phyloP scores from a whole-genome alignment of 2,797 vertebrate species.

The Halcyon badia region DNA sequence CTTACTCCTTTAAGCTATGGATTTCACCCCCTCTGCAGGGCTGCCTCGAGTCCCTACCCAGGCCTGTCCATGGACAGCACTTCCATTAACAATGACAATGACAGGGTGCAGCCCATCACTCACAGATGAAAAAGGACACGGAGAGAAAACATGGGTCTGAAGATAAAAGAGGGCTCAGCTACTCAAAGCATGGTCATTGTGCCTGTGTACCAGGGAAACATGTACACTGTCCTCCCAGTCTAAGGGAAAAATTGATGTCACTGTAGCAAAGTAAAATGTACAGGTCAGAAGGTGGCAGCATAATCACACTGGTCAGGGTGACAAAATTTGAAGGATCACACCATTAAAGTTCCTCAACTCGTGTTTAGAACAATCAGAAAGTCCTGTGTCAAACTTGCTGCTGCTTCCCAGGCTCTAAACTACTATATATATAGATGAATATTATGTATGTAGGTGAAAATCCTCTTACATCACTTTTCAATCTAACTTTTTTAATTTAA shows the following conservation, averaged over 20 bases:
- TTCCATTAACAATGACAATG: neutral
- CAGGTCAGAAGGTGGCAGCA: conserved; percentile 58
- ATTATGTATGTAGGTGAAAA: neutral
- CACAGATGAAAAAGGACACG: neutral
- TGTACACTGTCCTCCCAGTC: neutral
- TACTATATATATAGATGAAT: neutral
- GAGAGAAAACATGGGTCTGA: neutral
- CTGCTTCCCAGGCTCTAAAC: neutral
- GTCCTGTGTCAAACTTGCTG: neutral
- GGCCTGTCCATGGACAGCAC: neutral
- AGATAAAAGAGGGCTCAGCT: neutral
- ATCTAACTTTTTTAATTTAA: neutral
- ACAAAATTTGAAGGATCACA: neutral
- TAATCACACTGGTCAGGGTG: neutral
- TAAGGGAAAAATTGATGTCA: neutral
- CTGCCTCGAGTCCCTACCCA: neutral
- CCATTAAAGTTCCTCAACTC: neutral
- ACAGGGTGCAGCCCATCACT: neutral
- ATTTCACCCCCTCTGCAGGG: neutral
- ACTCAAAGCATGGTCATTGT: neutral
- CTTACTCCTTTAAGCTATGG: neutral
- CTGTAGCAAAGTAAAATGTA: neutral
- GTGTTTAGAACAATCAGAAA: neutral
- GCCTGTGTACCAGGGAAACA: neutral
- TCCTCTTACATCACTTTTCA: neutral